phyloP scores from a whole-genome alignment of 2,888 invertebrate genomes.

The Anthoptus insignis region DNA sequence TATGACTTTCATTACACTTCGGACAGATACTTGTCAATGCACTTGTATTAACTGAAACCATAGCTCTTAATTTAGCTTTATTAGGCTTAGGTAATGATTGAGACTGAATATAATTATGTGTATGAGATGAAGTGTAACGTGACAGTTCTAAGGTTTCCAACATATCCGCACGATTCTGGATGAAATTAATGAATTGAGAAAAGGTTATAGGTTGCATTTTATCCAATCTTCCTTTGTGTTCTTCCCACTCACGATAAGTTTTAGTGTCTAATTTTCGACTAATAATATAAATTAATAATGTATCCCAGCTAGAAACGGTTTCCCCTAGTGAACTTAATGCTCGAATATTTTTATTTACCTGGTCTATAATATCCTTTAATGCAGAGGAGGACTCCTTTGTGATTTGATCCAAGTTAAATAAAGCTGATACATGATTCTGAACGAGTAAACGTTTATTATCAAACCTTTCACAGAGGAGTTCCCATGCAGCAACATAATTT shows the following conservation, averaged over 20 bases:
- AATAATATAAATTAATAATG: conserved; percentile 50
- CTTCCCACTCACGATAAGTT: conserved; percentile 51
- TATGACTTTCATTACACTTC: conserved; percentile 43
- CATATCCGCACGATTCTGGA: not conserved
- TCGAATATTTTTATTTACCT: conserved; percentile 15
- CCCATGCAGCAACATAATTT: no score
- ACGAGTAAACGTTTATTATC: no score
- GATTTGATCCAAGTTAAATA: not conserved
- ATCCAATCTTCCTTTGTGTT: conserved; percentile 42
- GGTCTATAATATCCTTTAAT: conserved; percentile 11
- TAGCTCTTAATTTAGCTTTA: not conserved
- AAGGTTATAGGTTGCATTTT: conserved; percentile 3
- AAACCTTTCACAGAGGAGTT: no score
- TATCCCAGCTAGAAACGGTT: conserved; percentile 9
- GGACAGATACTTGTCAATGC: not conserved
- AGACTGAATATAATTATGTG: not conserved
- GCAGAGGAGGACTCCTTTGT: not conserved
- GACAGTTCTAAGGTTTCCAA: not conserved
- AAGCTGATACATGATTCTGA: not conserved
- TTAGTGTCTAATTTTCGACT: conserved; percentile 48
- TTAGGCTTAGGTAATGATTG: not conserved
- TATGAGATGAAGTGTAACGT: not conserved
- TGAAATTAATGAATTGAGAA: not conserved
- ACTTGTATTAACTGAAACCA: not conserved
- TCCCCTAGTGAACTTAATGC: conserved; percentile 8